Base-by-base conservation (phyloP, 2,797 vertebrate species). In the Limnodromus scolopaceus region DNA sequence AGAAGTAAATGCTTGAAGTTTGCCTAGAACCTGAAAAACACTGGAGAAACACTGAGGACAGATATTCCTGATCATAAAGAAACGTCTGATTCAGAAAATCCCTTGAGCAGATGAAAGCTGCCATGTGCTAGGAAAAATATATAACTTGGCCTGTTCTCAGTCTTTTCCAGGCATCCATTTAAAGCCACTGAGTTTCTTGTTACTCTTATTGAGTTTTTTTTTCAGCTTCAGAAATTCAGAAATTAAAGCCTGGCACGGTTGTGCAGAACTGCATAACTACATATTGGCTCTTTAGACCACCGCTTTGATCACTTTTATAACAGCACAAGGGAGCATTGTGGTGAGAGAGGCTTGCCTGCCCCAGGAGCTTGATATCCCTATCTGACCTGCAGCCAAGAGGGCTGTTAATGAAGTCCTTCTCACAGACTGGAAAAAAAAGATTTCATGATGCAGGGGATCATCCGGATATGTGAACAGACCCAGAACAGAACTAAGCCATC, bases 11-110 rank as follows among this genome's bases (percentile, higher is more conserved):
- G 45, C 20, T 53, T 80, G 25, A 58, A 27, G 11, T 38, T 84
- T 87, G 13, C 22, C 27, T 84, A 60, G 30, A 89, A 51, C 4
- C 7, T 64, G 25, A 60, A 72, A 43, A 76, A 63, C 46, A 58
- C 4, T 0, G 7, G 5, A 70, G 46, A 70, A 49, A 43, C 0
- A 0, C 41, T 57, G 49, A 41, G 14, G 11, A 36, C n/a, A 48
- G 12, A 28, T 84, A 41, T 14, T 48, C 23, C 51, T 61, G 34
- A 55, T 51, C 10, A 84, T 22, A 61, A 54, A 54, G 16, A 41
- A 75, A 58, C 3, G 2, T 32, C 24, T 63, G 22, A 41, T 38
- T 63, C 43, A 76, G 63, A 83, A 84, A 75, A 71, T 34, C 23
- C 19, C 19, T 14, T 11, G 0, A 64, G 25, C 19, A 78, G 13